phyloP scores from a whole-genome alignment of 2,113 vertebrate genomes.

The Anseranas semipalmata region DNA sequence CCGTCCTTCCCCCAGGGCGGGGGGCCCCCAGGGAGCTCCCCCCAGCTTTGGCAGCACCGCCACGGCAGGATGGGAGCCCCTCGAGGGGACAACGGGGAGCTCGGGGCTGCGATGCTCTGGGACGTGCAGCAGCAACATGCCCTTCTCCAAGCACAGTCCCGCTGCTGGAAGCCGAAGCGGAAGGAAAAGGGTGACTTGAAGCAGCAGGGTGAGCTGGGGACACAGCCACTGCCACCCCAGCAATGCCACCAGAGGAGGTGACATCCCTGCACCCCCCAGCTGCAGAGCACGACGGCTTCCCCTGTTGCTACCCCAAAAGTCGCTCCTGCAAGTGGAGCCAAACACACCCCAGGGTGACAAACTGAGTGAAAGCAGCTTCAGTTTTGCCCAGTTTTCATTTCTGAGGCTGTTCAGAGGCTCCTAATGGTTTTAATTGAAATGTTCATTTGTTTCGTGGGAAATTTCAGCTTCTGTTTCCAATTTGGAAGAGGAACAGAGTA shows the following conservation, averaged over 20 bases:
- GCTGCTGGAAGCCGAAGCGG: neutral
- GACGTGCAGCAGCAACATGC: neutral
- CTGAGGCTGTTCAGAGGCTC: neutral
- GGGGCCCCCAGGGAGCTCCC: neutral
- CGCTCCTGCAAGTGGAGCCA: neutral
- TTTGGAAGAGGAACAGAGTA: slow-evolving; percentile 45
- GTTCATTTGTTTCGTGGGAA: slow-evolving; percentile 39
- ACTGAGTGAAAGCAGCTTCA: neutral
- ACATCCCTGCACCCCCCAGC: neutral
- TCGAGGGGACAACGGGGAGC: neutral
- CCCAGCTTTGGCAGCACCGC: no score
- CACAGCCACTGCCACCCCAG: rapidly evolving
- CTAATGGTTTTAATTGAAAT: slow-evolving; percentile 38
- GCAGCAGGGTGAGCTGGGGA: neutral
- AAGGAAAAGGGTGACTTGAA: neutral
- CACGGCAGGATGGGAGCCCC: neutral
- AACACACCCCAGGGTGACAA: rapidly evolving
- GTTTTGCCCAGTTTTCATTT: neutral
- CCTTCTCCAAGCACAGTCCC: neutral
- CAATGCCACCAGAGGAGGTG: neutral
- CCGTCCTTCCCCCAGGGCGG: neutral
- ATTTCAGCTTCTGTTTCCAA: slow-evolving; percentile 53
- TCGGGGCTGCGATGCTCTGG: neutral
- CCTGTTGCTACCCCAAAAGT: neutral
- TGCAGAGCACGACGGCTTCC: neutral